These are phyloP conservation scores for Tuta absoluta DNA, from an alignment of 2,888 invertebrate genomes.

Conservation along the genomic window DNA sequence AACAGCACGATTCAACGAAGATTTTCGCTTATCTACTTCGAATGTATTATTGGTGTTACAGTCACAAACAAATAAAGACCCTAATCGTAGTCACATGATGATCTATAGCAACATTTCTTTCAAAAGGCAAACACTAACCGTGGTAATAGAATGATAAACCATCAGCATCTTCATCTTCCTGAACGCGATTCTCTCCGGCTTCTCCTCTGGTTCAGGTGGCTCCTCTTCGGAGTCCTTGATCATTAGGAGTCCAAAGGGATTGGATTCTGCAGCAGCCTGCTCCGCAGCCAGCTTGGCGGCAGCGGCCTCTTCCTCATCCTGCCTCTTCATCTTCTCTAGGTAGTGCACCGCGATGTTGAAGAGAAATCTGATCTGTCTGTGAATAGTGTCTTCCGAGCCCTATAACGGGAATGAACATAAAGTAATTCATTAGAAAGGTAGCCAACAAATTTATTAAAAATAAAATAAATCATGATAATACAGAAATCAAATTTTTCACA, in stretches of 20 bases:
- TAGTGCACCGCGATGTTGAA: slow-evolving; percentile 57
- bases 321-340: slow-evolving; percentile 49
- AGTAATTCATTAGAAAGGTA: too few species aligned
- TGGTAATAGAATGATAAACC: slow-evolving; percentile 70
- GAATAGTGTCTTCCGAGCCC: slow-evolving; percentile 77
- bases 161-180: slow-evolving; percentile 64
- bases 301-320: slow-evolving; percentile 43
- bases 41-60: too few species aligned
- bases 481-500: too few species aligned
- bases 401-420: slow-evolving; percentile 34
- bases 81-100: too few species aligned
- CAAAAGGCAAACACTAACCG: too few species aligned
- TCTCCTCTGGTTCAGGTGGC: slow-evolving; percentile 37
- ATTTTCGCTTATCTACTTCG: too few species aligned
- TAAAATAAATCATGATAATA: too few species aligned
- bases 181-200: slow-evolving; percentile 57
- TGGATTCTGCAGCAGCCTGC: slow-evolving; percentile 43
- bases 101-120: too few species aligned
- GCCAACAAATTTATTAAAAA: too few species aligned
- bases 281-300: slow-evolving; percentile 38
- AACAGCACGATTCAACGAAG: too few species aligned
- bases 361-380: slow-evolving; percentile 67
- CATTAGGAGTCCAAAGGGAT: neutral
- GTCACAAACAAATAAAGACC: too few species aligned
- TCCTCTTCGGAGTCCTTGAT: neutral